Base-by-base conservation (phyloP, 92 coral and sea anemone genomes). In the Zoanthus solanderi region DNA sequence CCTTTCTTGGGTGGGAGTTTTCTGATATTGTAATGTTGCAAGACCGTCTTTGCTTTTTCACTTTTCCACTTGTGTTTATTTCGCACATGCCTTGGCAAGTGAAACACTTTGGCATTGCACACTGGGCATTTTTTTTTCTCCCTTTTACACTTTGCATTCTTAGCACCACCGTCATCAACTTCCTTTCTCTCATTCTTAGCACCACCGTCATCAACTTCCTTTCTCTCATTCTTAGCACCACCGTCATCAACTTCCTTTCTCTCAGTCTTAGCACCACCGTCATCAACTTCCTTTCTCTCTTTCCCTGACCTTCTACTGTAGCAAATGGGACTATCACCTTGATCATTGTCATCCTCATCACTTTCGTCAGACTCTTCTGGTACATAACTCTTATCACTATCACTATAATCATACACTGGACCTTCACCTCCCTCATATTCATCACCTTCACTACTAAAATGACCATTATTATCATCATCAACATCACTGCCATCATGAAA, bases 111-210 rank as follows among this genome's bases (percentile, higher is more conserved):
- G 44, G 74, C 74, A 69, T 32, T 69, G 74, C 74, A 69, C 74
- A 69, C 74, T 69, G 74, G 74, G 74, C 74, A 69, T 69, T 69
- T 69, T 23, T 69, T 69, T 69, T 69, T 69, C 74, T 69, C 74
- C 74, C 74, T 0, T 29, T 69, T 69, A 69, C 45, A 29, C 16
- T 69, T 69, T 69, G 45, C 14, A 9, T 16, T 29, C 15, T 69
- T 29, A 32, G 45, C 74, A 69, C 42, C 73, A 68, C 44, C 74
- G 6, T 15, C 74, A 69, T 1, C 46, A 56, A 56, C 63, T 56
- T 56, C 42, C 72, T 66, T 66, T 66, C 37, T 12, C 65, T 57
- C 16, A n/a, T 3, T 66, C 72, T 66, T 66, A 66, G 32, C 42
- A 66, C 72, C 32, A 66, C 72, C 72, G 9, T 1, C 8, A 63